Evolutionary conservation across 1,140 invertebrate genomes (phyloP), one percentile per base, ranked within the genome.

Genomic region (Calephelis nemesis): DNA sequence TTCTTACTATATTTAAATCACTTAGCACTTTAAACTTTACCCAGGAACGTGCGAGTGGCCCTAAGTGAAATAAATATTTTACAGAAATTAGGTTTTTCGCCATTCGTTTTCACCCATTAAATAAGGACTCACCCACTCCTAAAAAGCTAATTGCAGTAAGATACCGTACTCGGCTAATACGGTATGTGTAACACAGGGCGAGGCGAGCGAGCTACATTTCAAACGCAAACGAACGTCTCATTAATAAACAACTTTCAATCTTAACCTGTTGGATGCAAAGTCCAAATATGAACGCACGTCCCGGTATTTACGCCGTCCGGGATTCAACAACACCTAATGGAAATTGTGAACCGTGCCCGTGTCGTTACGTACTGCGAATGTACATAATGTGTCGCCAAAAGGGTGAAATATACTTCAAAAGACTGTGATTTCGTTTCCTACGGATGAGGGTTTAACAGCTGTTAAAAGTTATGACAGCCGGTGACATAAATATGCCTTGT

Each of bases 361-460:
- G 84, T 87, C 85, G 84, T 88, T 90, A 90, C 83, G 82, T 85
- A 81, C 83, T 87, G 84, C 83, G 83, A 90, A 90, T 89, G 87
- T 90, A 88, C 82, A 84, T 88, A 89, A 88, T 90, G 83, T 86
- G 84, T 88, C 87, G 83, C 89, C 87, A 90, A 90, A 89, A 89
- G 88, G 88, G 86, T 90, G 83, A 88, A 90, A 88, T 88, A 87
- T 89, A 90, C 85, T 88, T 86, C 84, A 83, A 77, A 79, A 81
- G 76, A 77, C 77, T 78, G 83, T 88, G 88, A 90, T 90, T 90
- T 85, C 72, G 77, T 85, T 82, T 78, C 74, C 76, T 74, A 74
- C 72, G 77, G 82, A 70, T 82, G 76, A 72, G 71, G 77, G 79
- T 73, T 85, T 82, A 78, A 78, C 74, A 75, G 79, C 81, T 86